Evolutionary conservation across 2,113 vertebrate species (phyloP).

Genomic region (Anas platyrhynchos): DNA sequence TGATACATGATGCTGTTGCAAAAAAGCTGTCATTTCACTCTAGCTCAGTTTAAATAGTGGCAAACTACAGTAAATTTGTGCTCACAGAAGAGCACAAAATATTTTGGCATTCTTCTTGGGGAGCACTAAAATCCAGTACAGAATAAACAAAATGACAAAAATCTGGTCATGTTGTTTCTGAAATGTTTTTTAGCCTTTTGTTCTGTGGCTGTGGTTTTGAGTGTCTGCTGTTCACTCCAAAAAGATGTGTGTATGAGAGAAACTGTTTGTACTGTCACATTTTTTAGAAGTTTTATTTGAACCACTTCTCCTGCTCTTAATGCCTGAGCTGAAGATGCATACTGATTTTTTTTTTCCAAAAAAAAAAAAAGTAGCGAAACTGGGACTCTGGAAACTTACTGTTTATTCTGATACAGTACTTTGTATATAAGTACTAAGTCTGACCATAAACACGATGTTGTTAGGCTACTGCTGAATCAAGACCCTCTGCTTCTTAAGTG

Average conservation of each 20-base stretch:
- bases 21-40: neutral
- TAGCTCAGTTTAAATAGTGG: neutral
- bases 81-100: neutral
- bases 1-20: fast-evolving
- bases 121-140: neutral
- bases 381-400: neutral
- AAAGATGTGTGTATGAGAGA: fast-evolving
- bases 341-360: neutral
- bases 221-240: neutral
- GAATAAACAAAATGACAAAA: neutral
- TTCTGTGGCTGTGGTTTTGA: neutral
- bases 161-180: neutral
- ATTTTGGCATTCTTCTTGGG: neutral
- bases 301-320: neutral
- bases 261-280: neutral
- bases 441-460: neutral
- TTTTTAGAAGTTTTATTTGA: neutral
- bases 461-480: neutral
- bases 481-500: neutral
- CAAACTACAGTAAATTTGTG: neutral
- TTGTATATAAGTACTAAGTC: neutral
- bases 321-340: neutral
- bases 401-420: neutral
- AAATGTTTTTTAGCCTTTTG: neutral
- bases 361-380: neutral